These are phyloP conservation scores for Agrotis segetum DNA, from an alignment of 2,888 invertebrate genomes.

Conservation along the genomic window DNA sequence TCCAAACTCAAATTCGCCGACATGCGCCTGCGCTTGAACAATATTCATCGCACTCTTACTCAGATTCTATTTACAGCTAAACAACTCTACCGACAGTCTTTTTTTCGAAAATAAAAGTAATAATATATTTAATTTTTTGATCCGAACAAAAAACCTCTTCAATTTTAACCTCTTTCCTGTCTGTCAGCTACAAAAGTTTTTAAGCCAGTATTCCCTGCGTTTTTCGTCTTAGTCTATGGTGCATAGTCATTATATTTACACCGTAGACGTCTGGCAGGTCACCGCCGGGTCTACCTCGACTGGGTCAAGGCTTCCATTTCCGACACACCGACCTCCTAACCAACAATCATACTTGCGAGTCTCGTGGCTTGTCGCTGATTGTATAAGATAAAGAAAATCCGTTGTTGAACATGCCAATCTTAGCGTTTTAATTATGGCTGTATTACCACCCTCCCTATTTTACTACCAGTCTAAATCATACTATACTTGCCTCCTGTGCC, in stretches of 20 bases:
- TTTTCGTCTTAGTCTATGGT: conserved; percentile 5
- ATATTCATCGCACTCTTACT: background rate
- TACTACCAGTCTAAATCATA: no score
- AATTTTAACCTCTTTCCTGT: no score
- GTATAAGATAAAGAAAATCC: background rate
- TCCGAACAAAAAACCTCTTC: no score
- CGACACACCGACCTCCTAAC: conserved; percentile 36
- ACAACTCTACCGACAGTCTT: background rate
- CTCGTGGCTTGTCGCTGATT: conserved; percentile 6
- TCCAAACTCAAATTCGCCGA: background rate
- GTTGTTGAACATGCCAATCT: background rate
- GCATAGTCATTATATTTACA: conserved; percentile 8
- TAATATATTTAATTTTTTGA: no score
- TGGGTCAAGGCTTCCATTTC: conserved; percentile 58
- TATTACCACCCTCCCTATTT: background rate
- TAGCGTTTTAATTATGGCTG: background rate
- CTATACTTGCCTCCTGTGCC: no score
- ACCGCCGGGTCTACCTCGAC: conserved; percentile 39
- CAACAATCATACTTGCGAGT: conserved; percentile 4
- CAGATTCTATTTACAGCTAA: no score
- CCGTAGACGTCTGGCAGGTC: conserved; percentile 33
- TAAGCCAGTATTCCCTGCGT: background rate
- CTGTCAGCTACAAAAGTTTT: no score
- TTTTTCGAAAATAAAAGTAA: no score
- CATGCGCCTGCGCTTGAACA: no score